Evolutionary conservation across 2,113 vertebrate genomes (phyloP).

Genomic region (Rhinolophus ferrumequinum): DNA sequence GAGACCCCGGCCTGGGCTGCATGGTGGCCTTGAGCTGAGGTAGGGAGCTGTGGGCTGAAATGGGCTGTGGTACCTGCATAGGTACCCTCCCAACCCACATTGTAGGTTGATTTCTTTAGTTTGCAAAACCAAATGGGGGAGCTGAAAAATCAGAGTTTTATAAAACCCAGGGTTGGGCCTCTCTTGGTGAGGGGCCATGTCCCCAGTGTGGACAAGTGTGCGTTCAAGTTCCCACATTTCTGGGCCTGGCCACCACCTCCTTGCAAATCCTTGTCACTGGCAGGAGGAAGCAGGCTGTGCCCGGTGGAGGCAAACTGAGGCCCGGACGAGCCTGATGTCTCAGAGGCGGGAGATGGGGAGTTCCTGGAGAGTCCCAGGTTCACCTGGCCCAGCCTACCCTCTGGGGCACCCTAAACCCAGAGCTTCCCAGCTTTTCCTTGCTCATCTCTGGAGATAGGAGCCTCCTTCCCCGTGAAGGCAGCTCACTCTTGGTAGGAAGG

Average conservation of each 20-base stretch:
- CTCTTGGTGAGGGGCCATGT: too few species aligned
- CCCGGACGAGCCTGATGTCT: fast-evolving
- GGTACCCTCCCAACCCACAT: too few species aligned
- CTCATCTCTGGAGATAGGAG: not conserved
- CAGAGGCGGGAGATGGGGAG: fast-evolving
- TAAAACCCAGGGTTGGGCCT: not conserved
- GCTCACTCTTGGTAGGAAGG: not conserved
- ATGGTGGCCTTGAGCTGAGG: not conserved
- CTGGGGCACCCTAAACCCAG: not conserved
- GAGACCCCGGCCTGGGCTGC: not conserved
- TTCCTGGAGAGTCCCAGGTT: not conserved
- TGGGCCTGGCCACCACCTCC: not conserved
- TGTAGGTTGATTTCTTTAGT: not conserved
- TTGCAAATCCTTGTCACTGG: not conserved
- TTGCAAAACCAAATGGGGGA: not conserved
- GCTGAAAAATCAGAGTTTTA: not conserved
- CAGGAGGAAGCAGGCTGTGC: fast-evolving
- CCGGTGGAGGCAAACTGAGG: not conserved
- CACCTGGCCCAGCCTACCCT: not conserved
- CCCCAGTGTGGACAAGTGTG: not conserved
- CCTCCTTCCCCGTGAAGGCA: not conserved
- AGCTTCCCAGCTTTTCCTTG: not conserved
- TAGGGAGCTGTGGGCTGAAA: not conserved
- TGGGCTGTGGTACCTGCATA: not conserved
- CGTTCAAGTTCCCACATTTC: not conserved